These are phyloP conservation scores for Aegotheles bennettii DNA, from an alignment of 2,113 vertebrate species.

Conservation along the genomic window DNA sequence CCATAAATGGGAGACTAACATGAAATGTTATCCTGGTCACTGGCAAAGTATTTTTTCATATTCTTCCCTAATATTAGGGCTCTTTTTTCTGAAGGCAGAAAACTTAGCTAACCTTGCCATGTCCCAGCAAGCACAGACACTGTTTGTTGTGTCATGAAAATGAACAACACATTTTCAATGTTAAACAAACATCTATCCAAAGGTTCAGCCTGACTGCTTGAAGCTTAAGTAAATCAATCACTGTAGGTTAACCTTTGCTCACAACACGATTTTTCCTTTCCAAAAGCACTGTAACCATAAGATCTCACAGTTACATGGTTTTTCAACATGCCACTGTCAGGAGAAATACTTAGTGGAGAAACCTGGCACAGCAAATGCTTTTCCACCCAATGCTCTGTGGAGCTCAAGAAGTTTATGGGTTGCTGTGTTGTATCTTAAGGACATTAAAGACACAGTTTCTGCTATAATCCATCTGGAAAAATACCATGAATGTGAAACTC, in stretches of 20 bases:
- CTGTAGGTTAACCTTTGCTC: constrained; percentile 43
- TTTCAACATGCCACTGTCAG: constrained; percentile 34
- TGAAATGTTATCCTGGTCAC: background rate
- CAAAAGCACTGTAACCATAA: background rate
- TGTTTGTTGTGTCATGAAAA: constrained; percentile 38
- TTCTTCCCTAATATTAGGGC: background rate
- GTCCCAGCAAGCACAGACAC: background rate
- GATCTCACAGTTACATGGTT: constrained; percentile 1
- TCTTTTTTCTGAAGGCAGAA: background rate
- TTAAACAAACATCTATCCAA: constrained; percentile 52
- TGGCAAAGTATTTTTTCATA: background rate
- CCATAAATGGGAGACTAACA: background rate
- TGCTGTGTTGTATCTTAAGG: constrained; percentile 35
- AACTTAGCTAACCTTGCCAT: background rate
- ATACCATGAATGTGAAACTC: constrained; percentile 15
- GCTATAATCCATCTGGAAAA: constrained; percentile 49
- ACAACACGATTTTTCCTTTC: background rate
- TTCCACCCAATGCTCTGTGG: constrained; percentile 6
- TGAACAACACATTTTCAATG: background rate
- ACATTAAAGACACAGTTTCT: constrained; percentile 56
- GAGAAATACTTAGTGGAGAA: constrained; percentile 49
- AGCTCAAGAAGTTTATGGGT: constrained; percentile 19
- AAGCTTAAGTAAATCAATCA: constrained; percentile 49
- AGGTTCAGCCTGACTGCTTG: background rate
- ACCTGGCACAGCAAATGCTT: constrained; percentile 30